These are phyloP conservation scores for Coccyzus lansbergi DNA, from an alignment of 2,797 vertebrate genomes.

Conservation along the genomic window DNA sequence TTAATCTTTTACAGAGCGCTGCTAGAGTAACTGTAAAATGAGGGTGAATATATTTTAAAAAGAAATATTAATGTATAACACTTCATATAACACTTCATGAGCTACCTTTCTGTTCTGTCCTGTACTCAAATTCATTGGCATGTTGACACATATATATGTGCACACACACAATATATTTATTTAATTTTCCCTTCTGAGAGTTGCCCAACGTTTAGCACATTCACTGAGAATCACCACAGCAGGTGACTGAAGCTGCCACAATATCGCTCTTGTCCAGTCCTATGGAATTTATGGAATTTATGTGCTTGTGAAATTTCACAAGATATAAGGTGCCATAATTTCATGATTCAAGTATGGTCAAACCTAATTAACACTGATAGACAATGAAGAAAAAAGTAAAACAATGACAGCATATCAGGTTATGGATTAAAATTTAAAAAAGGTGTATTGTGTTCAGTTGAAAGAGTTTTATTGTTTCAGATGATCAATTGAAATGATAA, in stretches of 20 bases:
- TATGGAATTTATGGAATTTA: not conserved
- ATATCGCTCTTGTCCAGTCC: not conserved
- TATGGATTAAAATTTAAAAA: not conserved
- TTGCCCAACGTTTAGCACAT: not conserved
- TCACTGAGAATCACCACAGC: not conserved
- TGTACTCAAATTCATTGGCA: not conserved
- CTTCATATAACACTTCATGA: not conserved
- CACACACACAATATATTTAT: not conserved
- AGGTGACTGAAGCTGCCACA: not conserved
- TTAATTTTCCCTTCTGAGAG: not conserved
- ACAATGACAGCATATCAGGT: not conserved
- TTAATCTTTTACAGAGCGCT: not conserved
- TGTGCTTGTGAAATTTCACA: not conserved
- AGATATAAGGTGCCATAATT: not conserved
- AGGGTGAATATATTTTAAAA: not conserved
- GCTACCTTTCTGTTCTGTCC: not conserved
- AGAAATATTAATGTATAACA: not conserved
- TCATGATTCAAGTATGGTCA: not conserved
- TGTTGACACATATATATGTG: not conserved
- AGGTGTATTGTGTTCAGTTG: not conserved
- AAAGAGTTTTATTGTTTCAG: not conserved
- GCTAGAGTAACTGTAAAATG: not conserved
- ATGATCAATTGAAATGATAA: not conserved
- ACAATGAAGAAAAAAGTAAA: not conserved
- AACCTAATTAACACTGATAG: not conserved